Evolutionary conservation across 2,888 invertebrate species (phyloP).

Genomic region (Hirtodrosophila cameraria): DNA sequence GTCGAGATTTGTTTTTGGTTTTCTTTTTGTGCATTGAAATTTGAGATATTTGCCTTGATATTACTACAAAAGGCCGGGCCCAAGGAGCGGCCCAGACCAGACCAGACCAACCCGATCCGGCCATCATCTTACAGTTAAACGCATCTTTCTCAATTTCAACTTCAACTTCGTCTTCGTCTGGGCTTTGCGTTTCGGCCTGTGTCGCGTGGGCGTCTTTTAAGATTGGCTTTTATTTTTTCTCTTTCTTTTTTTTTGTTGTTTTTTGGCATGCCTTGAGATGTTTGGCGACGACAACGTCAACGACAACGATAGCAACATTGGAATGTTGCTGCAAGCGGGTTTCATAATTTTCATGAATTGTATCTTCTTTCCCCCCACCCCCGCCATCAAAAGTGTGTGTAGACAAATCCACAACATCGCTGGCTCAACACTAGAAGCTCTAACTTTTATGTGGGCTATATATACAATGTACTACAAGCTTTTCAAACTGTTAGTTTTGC

Average conservation of each 20-base stretch:
- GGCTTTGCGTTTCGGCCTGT: slow-evolving; percentile 24
- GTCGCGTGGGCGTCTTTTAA: slow-evolving; percentile 68
- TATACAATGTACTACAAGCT: neutral
- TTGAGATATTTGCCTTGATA: slow-evolving; percentile 75
- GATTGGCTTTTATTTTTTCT: slow-evolving; percentile 53
- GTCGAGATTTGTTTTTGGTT: slow-evolving; percentile 42
- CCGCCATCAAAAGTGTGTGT: slow-evolving; percentile 17
- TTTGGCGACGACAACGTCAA: slow-evolving; percentile 45
- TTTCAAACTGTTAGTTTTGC: too few relatives aligned
- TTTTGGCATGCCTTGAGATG: slow-evolving; percentile 50
- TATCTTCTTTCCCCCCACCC: too few relatives aligned
- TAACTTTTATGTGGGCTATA: slow-evolving; percentile 26
- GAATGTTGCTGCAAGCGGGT: slow-evolving; percentile 52
- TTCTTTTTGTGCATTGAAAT: slow-evolving; percentile 63
- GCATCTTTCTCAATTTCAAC: slow-evolving; percentile 35
- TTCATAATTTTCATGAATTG: slow-evolving; percentile 66
- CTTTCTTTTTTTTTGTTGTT: neutral
- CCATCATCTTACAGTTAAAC: slow-evolving; percentile 58
- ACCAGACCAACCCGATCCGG: slow-evolving; percentile 22
- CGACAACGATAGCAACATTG: slow-evolving; percentile 41
- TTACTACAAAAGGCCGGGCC: slow-evolving; percentile 65
- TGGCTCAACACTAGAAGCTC: slow-evolving; percentile 31
- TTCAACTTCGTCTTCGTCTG: slow-evolving; percentile 31
- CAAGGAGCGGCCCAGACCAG: slow-evolving; percentile 49
- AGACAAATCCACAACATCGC: slow-evolving; percentile 7